Evolutionary conservation across 2,888 invertebrate species (phyloP).

Genomic region (Auanema freiburgensis): DNA sequence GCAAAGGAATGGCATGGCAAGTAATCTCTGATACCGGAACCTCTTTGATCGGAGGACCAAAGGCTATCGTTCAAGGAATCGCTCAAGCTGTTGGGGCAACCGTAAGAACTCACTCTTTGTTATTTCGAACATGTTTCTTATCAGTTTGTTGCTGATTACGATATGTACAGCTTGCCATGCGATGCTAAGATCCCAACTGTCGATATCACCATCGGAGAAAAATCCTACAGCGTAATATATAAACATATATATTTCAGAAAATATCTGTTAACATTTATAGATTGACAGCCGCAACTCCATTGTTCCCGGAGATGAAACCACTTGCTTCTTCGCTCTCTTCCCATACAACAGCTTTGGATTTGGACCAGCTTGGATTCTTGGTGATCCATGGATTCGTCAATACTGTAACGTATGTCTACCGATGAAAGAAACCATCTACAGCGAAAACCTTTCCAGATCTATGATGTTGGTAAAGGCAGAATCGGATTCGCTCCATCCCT

Average conservation of each 20-base stretch:
- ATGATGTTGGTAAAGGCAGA: constrained; percentile 41
- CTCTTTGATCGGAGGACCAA: constrained; percentile 44
- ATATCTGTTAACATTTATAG: constrained; percentile 6
- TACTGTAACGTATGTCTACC: constrained; percentile 40
- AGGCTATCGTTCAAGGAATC: constrained; percentile 26
- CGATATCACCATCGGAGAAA: constrained; percentile 41
- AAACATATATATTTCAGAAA: too few species aligned
- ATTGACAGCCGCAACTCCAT: constrained; percentile 15
- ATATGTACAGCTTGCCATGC: constrained; percentile 38
- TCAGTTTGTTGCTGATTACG: constrained; percentile 35
- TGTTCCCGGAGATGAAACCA: constrained; percentile 32
- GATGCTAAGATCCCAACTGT: constrained; percentile 31
- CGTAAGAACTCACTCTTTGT: constrained; percentile 1
- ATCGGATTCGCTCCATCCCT: constrained; percentile 46
- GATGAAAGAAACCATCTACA: neutral
- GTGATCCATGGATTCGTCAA: constrained; percentile 48
- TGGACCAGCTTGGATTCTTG: constrained; percentile 43
- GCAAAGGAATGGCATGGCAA: constrained; percentile 34
- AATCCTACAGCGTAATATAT: constrained; percentile 23
- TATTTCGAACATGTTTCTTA: neutral
- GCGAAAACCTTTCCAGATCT: constrained; percentile 28
- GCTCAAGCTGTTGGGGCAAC: constrained; percentile 37
- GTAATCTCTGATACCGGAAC: constrained; percentile 52
- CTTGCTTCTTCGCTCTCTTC: constrained; percentile 42
- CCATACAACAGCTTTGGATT: constrained; percentile 43